Evolutionary conservation across 2,113 vertebrate genomes (phyloP), one percentile per base, ranked within the genome.

Genomic region (Varanus salvator): DNA sequence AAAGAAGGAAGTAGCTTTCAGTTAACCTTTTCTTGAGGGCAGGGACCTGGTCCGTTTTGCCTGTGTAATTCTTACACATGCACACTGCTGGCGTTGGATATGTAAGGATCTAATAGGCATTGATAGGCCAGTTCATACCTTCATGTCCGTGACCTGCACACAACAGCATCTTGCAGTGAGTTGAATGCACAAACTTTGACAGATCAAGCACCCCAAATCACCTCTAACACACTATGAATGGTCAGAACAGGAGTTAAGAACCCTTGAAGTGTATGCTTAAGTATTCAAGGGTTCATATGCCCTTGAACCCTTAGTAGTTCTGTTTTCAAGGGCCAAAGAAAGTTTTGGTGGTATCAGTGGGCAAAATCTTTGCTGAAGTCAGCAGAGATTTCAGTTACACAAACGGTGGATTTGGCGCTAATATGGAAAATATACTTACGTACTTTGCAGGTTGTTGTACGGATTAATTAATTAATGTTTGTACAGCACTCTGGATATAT

Each of bases 391-490:
- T 64, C 34, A 8, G 21, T 64, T 76, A 38, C 4, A 4, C 1
- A 9, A 92, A 27, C 17, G 87, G 78, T 80, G 90, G 29, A 60
- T 87, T 82, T 89, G 91, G 17, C 60, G 38, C 23, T 6, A 0
- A 9, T 88, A 87, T 87, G 25, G 64, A 86, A 94, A 92, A 87
- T n/a, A 80, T 87, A 82, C 48, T 85, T 93, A n/a, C 15, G 29
- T 93, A 87, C 34, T 48, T 82, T 92, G 52, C 31, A 90, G 52
- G 52, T 88, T 92, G 84, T 69, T 87, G 17, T 93, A 72, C 87
- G 57, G 72, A 80, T 89, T 91, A 64, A 86, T 93, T 93, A 92
- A 69, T 84, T 94, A 87, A 80, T 89, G 72, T 89, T 94, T 94
- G 52, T 94, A 76, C 84, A 92, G 83, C n/a, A 80, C 60, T 88